Percentiles rank a stretch among this genome's conserved stretches.
phyloP scores from a whole-genome alignment of 2,888 invertebrate genomes.

The Hermaeophaga mercurialis region DNA sequence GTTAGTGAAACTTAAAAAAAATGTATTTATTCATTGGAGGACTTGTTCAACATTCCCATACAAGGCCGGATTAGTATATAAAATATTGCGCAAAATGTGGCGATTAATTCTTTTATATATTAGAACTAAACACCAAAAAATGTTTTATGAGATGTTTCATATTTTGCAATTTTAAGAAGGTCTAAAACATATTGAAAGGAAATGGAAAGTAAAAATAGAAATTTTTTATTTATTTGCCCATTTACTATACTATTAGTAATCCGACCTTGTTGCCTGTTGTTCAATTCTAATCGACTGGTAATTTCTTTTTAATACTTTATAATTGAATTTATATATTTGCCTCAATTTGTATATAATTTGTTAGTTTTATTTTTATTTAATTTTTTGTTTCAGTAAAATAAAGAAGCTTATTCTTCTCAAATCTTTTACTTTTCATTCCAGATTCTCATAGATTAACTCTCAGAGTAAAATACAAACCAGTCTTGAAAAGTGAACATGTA shows the following conservation, averaged over 20 bases:
- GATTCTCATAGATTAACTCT: too few relatives aligned
- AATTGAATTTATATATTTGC: slow-evolving; percentile 31
- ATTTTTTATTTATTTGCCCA: too few relatives aligned
- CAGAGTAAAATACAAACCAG: too few relatives aligned
- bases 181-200: too few relatives aligned
- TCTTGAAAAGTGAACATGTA: too few relatives aligned
- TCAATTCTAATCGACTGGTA: slow-evolving; percentile 23
- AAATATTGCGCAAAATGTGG: not conserved
- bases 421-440: too few relatives aligned
- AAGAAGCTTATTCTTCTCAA: slow-evolving; percentile 28
- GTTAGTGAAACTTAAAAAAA: slow-evolving; percentile 38
- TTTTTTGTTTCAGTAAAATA: slow-evolving; percentile 42
- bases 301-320: slow-evolving; percentile 18
- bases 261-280: slow-evolving; percentile 11
- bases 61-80: slow-evolving; percentile 2
- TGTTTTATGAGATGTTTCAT: too few relatives aligned
- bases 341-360: slow-evolving; percentile 48
- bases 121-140: too few relatives aligned
- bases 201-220: too few relatives aligned
- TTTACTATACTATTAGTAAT: not conserved
- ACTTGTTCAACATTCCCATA: slow-evolving; percentile 19
- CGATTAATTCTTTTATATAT: too few relatives aligned
- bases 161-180: too few relatives aligned
- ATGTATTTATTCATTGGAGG: slow-evolving; percentile 9
- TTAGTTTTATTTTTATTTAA: slow-evolving; percentile 46